These are phyloP conservation scores for Scaptomyza hsui DNA, from an alignment of 1,140 invertebrate genomes.

Conservation along the genomic window DNA sequence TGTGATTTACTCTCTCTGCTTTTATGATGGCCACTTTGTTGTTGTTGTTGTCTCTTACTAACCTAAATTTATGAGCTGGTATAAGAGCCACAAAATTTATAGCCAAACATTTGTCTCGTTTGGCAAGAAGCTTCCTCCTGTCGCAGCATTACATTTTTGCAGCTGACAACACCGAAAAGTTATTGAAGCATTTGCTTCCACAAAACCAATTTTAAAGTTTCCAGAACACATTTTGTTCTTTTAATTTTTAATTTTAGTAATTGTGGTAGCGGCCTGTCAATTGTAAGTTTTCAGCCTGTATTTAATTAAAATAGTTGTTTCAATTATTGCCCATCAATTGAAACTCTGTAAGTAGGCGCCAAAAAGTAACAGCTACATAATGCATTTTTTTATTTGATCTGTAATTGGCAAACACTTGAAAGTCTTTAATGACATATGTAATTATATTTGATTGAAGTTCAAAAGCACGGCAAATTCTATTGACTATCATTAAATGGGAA, in stretches of 20 bases:
- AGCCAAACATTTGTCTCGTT: conserved; percentile 51
- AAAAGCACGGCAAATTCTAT: not conserved
- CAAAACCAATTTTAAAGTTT: conserved; percentile 29
- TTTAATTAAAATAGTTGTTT: conserved; percentile 38
- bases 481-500: not conserved
- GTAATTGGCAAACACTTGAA: not conserved
- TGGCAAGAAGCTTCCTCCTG: not conserved
- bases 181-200: not conserved
- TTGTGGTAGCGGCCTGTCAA: not conserved
- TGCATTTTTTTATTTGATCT: not conserved
- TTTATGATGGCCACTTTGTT: conserved; percentile 56
- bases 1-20: conserved; percentile 60
- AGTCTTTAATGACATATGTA: too few relatives aligned
- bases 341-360: too few relatives aligned
- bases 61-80: conserved; percentile 65
- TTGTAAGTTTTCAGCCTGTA: conserved; percentile 8
- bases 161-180: conserved; percentile 15
- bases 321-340: not conserved
- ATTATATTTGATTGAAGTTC: not conserved
- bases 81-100: conserved; percentile 66
- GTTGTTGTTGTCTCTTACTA: conserved; percentile 19
- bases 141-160: not conserved
- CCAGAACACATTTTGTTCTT: not conserved
- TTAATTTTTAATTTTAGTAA: not conserved
- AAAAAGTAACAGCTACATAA: too few relatives aligned